A percentile compares a stretch with the other conserved stretches of the same genome.
Conservation (phyloP, 2,113 vertebrate species). For the Myotis yumanensis region DNA sequence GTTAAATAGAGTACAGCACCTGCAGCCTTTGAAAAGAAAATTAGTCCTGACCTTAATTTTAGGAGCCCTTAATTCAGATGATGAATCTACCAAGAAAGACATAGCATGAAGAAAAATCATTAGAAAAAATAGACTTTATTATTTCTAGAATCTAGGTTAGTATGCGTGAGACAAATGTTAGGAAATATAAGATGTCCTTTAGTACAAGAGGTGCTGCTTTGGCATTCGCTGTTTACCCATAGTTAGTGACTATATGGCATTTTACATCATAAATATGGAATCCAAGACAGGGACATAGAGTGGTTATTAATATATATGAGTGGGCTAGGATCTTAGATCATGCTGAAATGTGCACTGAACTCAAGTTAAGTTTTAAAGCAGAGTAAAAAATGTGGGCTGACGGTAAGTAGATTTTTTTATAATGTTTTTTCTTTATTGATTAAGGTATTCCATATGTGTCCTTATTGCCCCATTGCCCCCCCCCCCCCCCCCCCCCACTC, state of each 20-base stretch:
- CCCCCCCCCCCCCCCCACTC: too few relatives aligned
- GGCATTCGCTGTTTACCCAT: background rate
- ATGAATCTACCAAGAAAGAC: background rate
- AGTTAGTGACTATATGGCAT: conserved; percentile 39
- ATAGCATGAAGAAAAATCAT: background rate
- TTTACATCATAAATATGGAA: background rate
- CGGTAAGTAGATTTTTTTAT: background rate
- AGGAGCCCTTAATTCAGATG: conserved; percentile 23
- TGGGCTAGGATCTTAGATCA: conserved; percentile 45
- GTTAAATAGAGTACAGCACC: background rate
- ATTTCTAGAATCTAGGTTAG: conserved; percentile 13
- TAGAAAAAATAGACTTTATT: conserved; percentile 14
- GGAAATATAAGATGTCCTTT: conserved; percentile 11
- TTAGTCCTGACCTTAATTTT: conserved; percentile 29
- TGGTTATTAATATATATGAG: conserved; percentile 48
- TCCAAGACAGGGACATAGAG: conserved; percentile 11
- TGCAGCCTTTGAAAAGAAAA: background rate
- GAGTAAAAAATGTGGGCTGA: conserved; percentile 1
- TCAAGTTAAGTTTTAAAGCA: conserved; percentile 23
- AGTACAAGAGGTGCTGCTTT: conserved; percentile 11
- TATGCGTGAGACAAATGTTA: background rate
- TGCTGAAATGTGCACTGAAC: conserved; percentile 4
- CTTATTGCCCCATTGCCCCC: too few relatives aligned
- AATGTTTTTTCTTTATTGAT: too few relatives aligned
- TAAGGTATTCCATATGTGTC: too few relatives aligned